phyloP scores from a whole-genome alignment of 2,888 invertebrate genomes.

The Phlogophora meticulosa region DNA sequence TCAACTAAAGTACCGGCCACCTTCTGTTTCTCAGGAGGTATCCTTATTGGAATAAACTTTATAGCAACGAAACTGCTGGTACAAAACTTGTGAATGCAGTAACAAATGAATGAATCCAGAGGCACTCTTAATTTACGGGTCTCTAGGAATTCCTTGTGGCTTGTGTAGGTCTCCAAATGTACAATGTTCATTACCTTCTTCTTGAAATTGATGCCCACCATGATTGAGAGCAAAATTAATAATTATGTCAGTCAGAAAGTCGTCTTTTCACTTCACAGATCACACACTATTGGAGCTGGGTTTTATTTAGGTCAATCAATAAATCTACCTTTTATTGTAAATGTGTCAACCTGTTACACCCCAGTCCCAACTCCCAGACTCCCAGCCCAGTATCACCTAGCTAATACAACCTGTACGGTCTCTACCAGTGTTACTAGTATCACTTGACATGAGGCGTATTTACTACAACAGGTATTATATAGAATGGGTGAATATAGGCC shows the following conservation, averaged over 20 bases:
- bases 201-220: constrained; percentile 49
- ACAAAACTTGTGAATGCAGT: constrained; percentile 92
- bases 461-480: no score
- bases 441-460: no score
- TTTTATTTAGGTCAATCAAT: constrained; percentile 13
- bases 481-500: no score
- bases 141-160: constrained; percentile 65
- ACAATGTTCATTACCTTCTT: constrained; percentile 73
- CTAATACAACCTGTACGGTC: no score
- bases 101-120: constrained; percentile 92
- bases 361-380: no score
- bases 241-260: background rate
- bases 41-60: constrained; percentile 80
- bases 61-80: constrained; percentile 82
- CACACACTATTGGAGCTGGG: background rate
- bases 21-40: constrained; percentile 63
- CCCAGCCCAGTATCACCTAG: no score
- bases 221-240: constrained; percentile 8
- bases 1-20: constrained; percentile 73
- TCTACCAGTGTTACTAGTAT: no score
- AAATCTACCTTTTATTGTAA: background rate
- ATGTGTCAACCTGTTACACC: no score
- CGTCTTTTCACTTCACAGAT: background rate
- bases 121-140: constrained; percentile 76
- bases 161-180: constrained; percentile 77